phyloP scores from a whole-genome alignment of 2,888 invertebrate genomes.

The Erebia palarica region DNA sequence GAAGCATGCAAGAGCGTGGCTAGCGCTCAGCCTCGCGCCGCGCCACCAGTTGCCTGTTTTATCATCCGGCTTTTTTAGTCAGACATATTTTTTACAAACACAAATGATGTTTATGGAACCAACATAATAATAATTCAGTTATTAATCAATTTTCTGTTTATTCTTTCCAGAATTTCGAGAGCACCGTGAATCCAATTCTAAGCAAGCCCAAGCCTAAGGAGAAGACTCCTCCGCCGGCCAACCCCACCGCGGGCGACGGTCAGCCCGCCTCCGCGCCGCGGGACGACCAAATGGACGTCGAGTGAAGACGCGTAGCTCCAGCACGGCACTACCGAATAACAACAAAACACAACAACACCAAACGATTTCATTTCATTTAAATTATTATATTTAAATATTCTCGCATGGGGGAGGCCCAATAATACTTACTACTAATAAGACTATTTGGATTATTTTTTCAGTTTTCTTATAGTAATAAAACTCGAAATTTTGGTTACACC shows the following conservation, averaged over 20 bases:
- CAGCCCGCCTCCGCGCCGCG: slow-evolving; percentile 44
- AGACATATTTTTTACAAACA: slow-evolving; percentile 66
- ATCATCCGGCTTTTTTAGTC: slow-evolving; percentile 62
- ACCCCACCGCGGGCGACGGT: slow-evolving; percentile 46
- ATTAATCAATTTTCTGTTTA: not conserved
- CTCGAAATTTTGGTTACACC: too few relatives aligned
- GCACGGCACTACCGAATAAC: slow-evolving; percentile 11
- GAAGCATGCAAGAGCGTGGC: too few relatives aligned
- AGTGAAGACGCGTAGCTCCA: slow-evolving; percentile 51
- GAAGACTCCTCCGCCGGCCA: slow-evolving; percentile 74
- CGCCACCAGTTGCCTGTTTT: too few relatives aligned
- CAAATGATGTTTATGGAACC: too few relatives aligned
- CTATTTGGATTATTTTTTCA: too few relatives aligned
- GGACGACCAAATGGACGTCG: slow-evolving; percentile 77
- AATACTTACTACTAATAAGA: too few relatives aligned
- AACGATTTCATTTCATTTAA: not conserved
- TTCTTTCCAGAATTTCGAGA: slow-evolving; percentile 81
- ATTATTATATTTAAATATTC: not conserved
- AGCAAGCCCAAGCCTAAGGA: slow-evolving; percentile 95
- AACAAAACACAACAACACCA: not conserved
- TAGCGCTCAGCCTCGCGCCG: too few relatives aligned
- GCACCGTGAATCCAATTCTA: slow-evolving; percentile 87
- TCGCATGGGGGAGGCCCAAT: too few relatives aligned
- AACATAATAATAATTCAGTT: too few relatives aligned
- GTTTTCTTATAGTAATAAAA: too few relatives aligned